Conservation (phyloP, 2,888 invertebrate species). For the Drosophila lacicola region DNA sequence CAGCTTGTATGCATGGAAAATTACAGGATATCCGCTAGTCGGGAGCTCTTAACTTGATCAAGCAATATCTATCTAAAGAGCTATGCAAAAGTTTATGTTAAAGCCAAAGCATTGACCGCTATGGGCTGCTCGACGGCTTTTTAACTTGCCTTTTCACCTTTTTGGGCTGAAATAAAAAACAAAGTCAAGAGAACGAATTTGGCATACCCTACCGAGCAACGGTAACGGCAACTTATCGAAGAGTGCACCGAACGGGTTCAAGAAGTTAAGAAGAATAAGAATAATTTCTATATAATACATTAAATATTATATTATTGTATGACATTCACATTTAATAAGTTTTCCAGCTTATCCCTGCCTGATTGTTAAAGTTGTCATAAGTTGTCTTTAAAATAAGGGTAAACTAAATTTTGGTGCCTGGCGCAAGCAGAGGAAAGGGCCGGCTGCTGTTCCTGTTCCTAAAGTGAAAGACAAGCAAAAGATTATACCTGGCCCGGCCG, state of each 20-base stretch:
- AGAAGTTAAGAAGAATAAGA: no score
- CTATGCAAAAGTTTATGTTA: slow-evolving; percentile 57
- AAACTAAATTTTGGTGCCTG: slow-evolving; percentile 11
- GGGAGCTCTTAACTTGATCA: neutral
- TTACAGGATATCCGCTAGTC: neutral
- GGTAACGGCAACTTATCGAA: no score
- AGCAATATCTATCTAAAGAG: slow-evolving; percentile 18
- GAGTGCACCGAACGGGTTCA: no score
- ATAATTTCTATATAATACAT: no score
- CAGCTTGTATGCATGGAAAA: no score
- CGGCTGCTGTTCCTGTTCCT: slow-evolving; percentile 30
- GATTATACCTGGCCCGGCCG: slow-evolving; percentile 76
- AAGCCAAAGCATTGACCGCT: slow-evolving; percentile 59
- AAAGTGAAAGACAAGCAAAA: slow-evolving; percentile 74
- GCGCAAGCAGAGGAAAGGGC: slow-evolving; percentile 16
- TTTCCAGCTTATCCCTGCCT: no score
- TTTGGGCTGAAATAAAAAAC: slow-evolving; percentile 17
- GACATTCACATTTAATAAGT: neutral
- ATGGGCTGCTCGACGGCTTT: slow-evolving; percentile 43
- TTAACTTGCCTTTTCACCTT: slow-evolving; percentile 58
- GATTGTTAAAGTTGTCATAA: neutral
- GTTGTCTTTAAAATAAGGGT: slow-evolving; percentile 5
- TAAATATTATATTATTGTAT: neutral
- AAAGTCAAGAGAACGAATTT: neutral
- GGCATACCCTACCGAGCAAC: neutral